phyloP scores from a whole-genome alignment of 2,113 vertebrate genomes.

The Cynopterus brachyotis region DNA sequence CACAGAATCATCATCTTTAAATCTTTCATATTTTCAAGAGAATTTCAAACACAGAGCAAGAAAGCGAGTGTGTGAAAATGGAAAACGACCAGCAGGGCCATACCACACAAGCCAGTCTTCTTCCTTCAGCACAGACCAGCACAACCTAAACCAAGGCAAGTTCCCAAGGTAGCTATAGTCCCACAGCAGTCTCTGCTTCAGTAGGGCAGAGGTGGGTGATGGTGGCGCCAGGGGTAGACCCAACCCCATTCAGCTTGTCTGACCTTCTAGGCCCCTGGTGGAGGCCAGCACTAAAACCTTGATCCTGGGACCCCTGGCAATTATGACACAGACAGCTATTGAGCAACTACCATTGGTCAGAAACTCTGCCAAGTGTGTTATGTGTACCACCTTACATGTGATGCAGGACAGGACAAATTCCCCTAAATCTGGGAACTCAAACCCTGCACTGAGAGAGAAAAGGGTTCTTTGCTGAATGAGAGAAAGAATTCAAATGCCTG shows the following conservation, averaged over 20 bases:
- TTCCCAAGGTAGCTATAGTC: rapidly evolving
- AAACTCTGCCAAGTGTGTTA: neutral
- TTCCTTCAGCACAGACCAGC: neutral
- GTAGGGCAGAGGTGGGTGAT: neutral
- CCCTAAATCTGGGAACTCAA: too few species aligned
- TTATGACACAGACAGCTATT: neutral
- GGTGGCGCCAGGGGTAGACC: too few species aligned
- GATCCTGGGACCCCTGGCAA: neutral
- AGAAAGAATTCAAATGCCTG: too few species aligned
- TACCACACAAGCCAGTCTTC: neutral
- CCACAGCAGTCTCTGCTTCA: neutral
- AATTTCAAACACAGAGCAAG: neutral
- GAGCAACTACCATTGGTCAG: neutral
- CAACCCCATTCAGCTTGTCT: neutral
- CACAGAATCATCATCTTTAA: neutral
- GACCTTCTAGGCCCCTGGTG: neutral
- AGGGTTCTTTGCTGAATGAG: too few species aligned
- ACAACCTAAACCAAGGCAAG: too few species aligned
- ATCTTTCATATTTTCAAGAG: neutral
- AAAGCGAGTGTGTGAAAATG: neutral
- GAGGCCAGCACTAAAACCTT: neutral
- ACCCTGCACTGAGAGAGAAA: too few species aligned
- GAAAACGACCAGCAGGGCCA: neutral
- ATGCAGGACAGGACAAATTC: too few species aligned
- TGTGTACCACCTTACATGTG: neutral